Percentiles rank a stretch among this genome's conserved stretches.
Conservation (phyloP, 2,113 vertebrate genomes). For the Opisthocomus hoazin region DNA sequence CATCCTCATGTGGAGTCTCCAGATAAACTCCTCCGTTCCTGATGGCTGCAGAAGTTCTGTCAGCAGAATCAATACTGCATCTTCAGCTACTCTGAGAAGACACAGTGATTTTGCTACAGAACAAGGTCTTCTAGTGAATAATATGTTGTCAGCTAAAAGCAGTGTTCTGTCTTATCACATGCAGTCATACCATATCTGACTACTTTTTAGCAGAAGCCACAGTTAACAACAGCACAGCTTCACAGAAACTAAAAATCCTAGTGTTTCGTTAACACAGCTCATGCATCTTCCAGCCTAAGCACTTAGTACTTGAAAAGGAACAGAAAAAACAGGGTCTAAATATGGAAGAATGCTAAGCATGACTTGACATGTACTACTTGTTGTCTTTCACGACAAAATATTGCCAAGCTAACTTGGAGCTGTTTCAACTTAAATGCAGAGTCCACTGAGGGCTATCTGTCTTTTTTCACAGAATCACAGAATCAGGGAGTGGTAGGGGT, state of each 20-base stretch:
- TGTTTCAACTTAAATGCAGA: neutral
- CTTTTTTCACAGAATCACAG: too few relatives aligned
- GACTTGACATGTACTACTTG: neutral
- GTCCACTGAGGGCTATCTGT: neutral
- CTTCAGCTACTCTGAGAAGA: neutral
- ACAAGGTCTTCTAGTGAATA: neutral
- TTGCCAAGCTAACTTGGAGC: neutral
- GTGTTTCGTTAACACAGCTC: accelerated
- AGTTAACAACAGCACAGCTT: neutral
- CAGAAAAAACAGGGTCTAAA: neutral
- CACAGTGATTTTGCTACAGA: neutral
- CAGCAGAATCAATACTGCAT: neutral
- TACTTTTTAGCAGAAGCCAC: neutral
- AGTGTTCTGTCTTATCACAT: neutral
- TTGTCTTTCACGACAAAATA: neutral
- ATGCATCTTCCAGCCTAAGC: neutral
- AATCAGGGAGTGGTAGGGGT: too few relatives aligned
- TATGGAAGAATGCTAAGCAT: neutral
- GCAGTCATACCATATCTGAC: neutral
- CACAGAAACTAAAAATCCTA: neutral
- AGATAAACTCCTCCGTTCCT: neutral
- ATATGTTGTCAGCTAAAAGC: neutral
- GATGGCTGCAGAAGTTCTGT: neutral
- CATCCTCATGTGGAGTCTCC: accelerated
- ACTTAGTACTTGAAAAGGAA: neutral